Evolutionary conservation across 2,888 invertebrate species (phyloP), one percentile per base, ranked within the genome.

Genomic region (Callyntrura guangdongensis): DNA sequence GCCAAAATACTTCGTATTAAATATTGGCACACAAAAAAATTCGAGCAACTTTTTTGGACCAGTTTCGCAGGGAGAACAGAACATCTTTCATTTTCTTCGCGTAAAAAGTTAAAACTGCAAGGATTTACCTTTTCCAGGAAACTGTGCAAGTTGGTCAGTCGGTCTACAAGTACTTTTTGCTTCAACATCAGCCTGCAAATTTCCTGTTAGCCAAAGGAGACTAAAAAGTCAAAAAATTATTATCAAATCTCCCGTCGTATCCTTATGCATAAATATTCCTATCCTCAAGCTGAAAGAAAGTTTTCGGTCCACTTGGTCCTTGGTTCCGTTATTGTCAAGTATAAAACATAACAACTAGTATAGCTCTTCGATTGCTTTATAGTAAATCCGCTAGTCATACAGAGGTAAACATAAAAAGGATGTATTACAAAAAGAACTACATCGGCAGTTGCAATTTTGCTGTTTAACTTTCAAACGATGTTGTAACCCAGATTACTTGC

Each of bases 391-490:
- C 25, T 9, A 9, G 5, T 47, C 49, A 12, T n/a, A 56, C 56
- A 56, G 17, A 17, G 14, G 56, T 14, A 72, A 25, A 25, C 11
- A 72, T 72, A 72, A 17, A 22, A 72, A n/a, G n/a, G n/a, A n/a
- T n/a, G n/a, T 49, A 25, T 17, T 36, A 36, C 59, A 59, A 59
- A 59, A 53, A 53, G 53, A 53, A 59, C n/a, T 20, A 59, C 17
- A 20, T 49, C 4, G 25, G 17, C 47, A 36, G 49, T 69, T 83
- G 89, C 84, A 84, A 36, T 89, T 89, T 84, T 83, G 45, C 74
- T 84, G 45, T 89, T 89, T 84, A 89, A 84, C 83, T 84, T 83
- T 89, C 89, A 83, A 77, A 84, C 47, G 56, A 89, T 89, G 88
- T 83, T 89, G 88, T 82, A 89, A 59, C 83, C 85, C 64, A 89